Conservation (phyloP, 2,888 invertebrate genomes). For the Eustalomyia histrio region DNA sequence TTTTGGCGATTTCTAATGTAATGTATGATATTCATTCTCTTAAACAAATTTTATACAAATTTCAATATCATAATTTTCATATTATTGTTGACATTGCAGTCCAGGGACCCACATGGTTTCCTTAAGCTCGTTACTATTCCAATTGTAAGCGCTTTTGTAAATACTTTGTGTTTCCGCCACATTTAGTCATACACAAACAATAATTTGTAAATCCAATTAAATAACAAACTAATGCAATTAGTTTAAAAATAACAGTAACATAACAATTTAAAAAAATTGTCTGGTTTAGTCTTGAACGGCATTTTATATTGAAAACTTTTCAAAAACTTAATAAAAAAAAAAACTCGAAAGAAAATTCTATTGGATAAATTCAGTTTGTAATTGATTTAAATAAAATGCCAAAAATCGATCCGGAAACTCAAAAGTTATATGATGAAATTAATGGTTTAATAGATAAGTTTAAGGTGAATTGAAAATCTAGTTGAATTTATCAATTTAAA, state of each 20-base stretch:
- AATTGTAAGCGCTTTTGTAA: not conserved
- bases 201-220: conserved; percentile 60
- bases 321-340: conserved; percentile 3
- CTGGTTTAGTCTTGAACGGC: conserved; percentile 47
- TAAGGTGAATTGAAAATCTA: conserved; percentile 82
- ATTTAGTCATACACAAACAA: conserved; percentile 22
- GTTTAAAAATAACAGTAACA: conserved; percentile 18
- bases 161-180: conserved; percentile 12
- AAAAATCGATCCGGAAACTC: conserved; percentile 90
- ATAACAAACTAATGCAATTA: conserved; percentile 59
- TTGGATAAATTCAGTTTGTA: not conserved
- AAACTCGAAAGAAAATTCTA: not conserved
- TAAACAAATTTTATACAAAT: no score
- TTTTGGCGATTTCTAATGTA: no score
- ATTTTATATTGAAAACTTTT: conserved; percentile 24
- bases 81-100: no score
- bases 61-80: no score
- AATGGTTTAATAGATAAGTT: conserved; percentile 89
- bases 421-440: conserved; percentile 89
- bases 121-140: conserved; percentile 8
- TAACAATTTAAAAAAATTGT: conserved; percentile 15
- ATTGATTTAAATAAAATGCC: conserved; percentile 81
- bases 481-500: not conserved
- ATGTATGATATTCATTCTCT: no score
- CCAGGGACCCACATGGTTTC: not conserved